A percentile compares a stretch with the other conserved stretches of the same genome.
phyloP scores from a whole-genome alignment of 2,888 invertebrate genomes.

The Drosophila parthenogenetica region DNA sequence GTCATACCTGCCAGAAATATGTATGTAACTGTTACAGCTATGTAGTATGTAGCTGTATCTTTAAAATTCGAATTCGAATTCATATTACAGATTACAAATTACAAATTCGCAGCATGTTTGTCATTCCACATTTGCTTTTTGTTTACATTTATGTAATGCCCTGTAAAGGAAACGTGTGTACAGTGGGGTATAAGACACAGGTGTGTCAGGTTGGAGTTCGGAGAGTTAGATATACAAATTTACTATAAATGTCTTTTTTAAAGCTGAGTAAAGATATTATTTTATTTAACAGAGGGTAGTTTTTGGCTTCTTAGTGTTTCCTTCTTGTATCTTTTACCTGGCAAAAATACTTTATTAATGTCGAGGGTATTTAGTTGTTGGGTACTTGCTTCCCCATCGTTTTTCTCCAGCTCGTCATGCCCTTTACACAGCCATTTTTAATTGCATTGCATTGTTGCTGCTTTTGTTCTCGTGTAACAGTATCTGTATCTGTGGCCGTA shows the following conservation, averaged over 20 bases:
- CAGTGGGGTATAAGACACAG: background rate
- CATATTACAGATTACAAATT: constrained; percentile 69
- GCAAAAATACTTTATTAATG: too few species aligned
- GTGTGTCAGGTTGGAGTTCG: too few species aligned
- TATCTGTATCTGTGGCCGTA: constrained; percentile 6
- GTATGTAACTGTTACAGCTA: constrained; percentile 8
- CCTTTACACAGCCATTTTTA: constrained; percentile 68
- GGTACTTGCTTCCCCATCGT: constrained; percentile 4
- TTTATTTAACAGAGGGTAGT: background rate
- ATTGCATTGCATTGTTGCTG: constrained; percentile 74
- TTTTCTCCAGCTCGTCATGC: constrained; percentile 22
- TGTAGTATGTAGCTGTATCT: constrained; percentile 19
- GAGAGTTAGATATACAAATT: background rate
- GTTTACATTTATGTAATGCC: constrained; percentile 20
- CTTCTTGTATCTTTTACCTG: background rate
- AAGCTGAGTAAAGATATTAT: too few species aligned
- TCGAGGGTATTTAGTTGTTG: constrained; percentile 4
- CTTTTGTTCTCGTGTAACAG: constrained; percentile 38
- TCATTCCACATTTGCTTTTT: constrained; percentile 65
- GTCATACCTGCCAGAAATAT: constrained; percentile 32
- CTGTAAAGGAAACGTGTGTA: background rate
- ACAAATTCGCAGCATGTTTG: constrained; percentile 80
- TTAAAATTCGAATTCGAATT: constrained; percentile 68
- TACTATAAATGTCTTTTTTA: background rate
- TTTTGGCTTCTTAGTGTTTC: background rate